Evolutionary conservation across 2,888 invertebrate species (phyloP).

Genomic region (Macaria liturata): DNA sequence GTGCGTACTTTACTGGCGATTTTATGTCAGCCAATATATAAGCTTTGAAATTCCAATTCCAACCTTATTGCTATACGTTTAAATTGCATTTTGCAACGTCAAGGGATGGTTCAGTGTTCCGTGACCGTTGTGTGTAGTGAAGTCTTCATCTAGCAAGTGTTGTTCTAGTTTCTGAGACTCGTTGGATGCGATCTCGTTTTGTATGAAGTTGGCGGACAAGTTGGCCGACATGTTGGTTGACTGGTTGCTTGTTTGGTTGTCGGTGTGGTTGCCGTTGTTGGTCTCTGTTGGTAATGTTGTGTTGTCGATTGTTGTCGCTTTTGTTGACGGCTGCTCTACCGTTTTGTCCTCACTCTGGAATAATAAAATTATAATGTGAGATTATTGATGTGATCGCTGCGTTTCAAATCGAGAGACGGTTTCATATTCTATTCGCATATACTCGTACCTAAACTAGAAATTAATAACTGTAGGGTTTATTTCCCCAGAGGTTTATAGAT

Average conservation of each 20-base stretch:
- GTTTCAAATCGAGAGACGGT: too few species aligned
- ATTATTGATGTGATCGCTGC: neutral
- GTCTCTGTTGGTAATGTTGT: slow-evolving; percentile 47
- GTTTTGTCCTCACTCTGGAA: slow-evolving; percentile 66
- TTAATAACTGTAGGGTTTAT: too few species aligned
- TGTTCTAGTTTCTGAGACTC: slow-evolving; percentile 53
- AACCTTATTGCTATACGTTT: slow-evolving; percentile 45
- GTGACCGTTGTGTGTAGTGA: slow-evolving; percentile 77
- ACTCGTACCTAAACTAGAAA: too few species aligned
- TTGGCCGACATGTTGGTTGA: slow-evolving; percentile 51
- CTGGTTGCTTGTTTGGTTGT: slow-evolving; percentile 14
- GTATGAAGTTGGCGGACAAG: slow-evolving; percentile 69
- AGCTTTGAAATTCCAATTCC: slow-evolving; percentile 51
- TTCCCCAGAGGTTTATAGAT: too few species aligned
- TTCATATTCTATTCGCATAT: too few species aligned
- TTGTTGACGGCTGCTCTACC: slow-evolving; percentile 50
- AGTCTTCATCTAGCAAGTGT: slow-evolving; percentile 60
- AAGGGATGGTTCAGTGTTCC: slow-evolving; percentile 61
- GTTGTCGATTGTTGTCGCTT: slow-evolving; percentile 50
- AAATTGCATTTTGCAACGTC: slow-evolving; percentile 74
- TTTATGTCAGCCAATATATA: slow-evolving; percentile 47
- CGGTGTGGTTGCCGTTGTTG: slow-evolving; percentile 61
- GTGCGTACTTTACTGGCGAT: too few species aligned
- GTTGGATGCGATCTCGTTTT: slow-evolving; percentile 58
- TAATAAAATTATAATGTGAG: neutral